Evolutionary conservation across 2,888 invertebrate genomes (phyloP).

Genomic region (Thecocarcelia acutangulata): DNA sequence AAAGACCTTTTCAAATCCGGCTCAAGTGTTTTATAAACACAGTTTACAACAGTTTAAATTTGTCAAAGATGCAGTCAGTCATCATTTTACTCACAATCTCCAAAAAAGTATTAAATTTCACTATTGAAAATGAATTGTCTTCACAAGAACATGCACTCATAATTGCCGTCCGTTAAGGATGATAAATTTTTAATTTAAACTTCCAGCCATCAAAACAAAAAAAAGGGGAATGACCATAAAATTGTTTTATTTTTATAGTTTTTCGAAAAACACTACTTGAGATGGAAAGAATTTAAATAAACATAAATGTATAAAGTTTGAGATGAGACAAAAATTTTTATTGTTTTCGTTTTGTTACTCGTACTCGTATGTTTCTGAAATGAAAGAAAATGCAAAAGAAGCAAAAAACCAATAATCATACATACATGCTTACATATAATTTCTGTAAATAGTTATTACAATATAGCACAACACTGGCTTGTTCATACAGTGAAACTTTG

Average conservation of each 20-base stretch:
- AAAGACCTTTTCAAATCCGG: not conserved
- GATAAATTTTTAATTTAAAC: constrained; percentile 28
- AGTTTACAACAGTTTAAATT: too few relatives aligned
- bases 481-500: too few relatives aligned
- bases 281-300: too few relatives aligned
- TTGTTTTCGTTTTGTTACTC: too few relatives aligned
- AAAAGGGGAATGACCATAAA: constrained; percentile 58
- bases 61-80: too few relatives aligned
- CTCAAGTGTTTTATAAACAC: constrained; percentile 64
- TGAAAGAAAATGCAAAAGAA: too few relatives aligned
- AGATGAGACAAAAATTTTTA: too few relatives aligned
- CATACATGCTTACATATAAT: constrained; percentile 57
- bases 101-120: constrained; percentile 61
- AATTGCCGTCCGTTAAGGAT: constrained; percentile 30
- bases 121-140: constrained; percentile 54
- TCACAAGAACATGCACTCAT: constrained; percentile 26
- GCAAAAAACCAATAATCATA: too few relatives aligned
- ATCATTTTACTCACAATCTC: not conserved
- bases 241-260: not conserved
- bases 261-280: too few relatives aligned
- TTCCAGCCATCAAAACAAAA: constrained; percentile 10
- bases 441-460: constrained; percentile 71
- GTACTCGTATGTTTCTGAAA: too few relatives aligned
- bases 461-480: too few relatives aligned
- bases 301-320: too few relatives aligned